phyloP scores from a whole-genome alignment of 1,140 invertebrate genomes.

The Brachionus plicatilis region DNA sequence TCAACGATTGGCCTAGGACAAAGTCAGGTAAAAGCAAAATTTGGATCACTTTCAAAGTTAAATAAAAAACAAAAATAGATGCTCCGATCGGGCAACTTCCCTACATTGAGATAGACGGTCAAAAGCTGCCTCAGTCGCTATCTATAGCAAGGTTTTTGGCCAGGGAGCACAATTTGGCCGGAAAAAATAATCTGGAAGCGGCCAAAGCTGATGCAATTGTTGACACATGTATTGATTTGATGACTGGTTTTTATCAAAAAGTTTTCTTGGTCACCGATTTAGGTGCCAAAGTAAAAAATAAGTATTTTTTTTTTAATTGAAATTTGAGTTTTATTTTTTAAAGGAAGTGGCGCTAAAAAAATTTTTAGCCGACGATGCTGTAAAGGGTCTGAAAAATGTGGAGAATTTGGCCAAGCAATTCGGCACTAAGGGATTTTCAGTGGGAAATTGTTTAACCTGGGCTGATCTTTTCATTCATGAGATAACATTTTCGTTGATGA shows the following conservation, averaged over 20 bases:
- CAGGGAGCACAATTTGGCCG: constrained; percentile 19
- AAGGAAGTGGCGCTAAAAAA: constrained; percentile 18
- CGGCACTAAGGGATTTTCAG: background rate
- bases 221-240: constrained; percentile 33
- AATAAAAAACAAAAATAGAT: background rate
- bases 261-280: constrained; percentile 15
- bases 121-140: constrained; percentile 7
- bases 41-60: background rate
- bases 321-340: background rate
- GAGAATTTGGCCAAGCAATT: constrained; percentile 7
- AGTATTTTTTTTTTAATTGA: background rate
- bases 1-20: constrained; percentile 29
- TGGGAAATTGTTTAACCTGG: constrained; percentile 4
- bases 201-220: constrained; percentile 36
- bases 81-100: constrained; percentile 38
- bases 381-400: constrained; percentile 2
- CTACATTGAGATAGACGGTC: constrained; percentile 60
- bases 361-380: constrained; percentile 31
- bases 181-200: constrained; percentile 23
- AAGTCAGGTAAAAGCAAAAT: background rate
- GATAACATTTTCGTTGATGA: constrained; percentile 20
- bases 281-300: background rate
- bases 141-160: constrained; percentile 34
- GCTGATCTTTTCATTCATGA: constrained; percentile 39
- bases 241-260: constrained; percentile 37